These are phyloP conservation scores for Rhadinocentrus ornatus DNA, from an alignment of 2,797 vertebrate species.

Conservation along the genomic window DNA sequence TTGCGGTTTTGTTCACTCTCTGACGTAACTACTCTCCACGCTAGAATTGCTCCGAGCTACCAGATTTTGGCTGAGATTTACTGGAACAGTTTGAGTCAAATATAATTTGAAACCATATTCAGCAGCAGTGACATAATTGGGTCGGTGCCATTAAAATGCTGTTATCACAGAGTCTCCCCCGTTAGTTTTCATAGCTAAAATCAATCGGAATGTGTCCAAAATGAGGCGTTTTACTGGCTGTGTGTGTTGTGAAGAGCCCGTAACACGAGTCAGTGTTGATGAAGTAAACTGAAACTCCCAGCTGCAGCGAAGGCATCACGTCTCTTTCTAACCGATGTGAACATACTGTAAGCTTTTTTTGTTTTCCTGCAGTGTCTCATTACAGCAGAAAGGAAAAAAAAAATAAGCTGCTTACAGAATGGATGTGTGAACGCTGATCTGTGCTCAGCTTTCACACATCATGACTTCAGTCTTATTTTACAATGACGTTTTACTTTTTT, in stretches of 20 bases:
- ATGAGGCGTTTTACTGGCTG: neutral
- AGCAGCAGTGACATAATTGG: neutral
- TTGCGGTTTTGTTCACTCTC: neutral
- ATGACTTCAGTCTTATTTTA: neutral
- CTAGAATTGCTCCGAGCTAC: neutral
- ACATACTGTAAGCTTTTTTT: neutral
- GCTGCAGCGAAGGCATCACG: neutral
- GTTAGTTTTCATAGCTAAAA: neutral
- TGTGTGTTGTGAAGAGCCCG: neutral
- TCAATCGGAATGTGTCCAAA: neutral
- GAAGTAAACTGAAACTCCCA: neutral
- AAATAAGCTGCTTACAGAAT: slow-evolving; percentile 3
- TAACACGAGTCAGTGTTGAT: neutral
- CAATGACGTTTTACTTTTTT: neutral
- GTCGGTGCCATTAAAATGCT: neutral
- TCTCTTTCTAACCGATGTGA: slow-evolving; percentile 7
- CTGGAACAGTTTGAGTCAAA: neutral
- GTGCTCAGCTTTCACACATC: neutral
- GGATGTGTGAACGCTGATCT: neutral
- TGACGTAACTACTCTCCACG: neutral
- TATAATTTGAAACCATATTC: neutral
- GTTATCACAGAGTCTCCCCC: neutral
- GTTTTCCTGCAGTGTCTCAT: neutral
- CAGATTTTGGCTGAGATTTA: neutral
- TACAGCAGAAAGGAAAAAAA: neutral